Percentiles rank a stretch among this genome's conserved stretches.
Conservation (phyloP, 2,113 vertebrate genomes). For the Apistogramma diplotaenia region DNA sequence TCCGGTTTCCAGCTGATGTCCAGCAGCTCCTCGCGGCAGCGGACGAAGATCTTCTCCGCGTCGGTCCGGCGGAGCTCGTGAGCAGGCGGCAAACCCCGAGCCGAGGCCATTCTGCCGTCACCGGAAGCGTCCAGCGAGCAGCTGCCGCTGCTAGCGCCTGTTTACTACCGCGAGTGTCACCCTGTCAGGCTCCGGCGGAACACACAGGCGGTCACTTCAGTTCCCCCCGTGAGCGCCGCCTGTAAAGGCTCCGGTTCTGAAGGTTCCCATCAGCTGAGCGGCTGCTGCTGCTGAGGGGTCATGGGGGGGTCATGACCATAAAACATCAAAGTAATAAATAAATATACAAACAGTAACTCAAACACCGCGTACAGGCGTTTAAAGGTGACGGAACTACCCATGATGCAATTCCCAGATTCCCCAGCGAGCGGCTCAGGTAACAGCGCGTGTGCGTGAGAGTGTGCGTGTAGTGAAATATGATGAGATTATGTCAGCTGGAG, state of each 20-base stretch:
- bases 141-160: not conserved
- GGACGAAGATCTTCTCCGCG: not conserved
- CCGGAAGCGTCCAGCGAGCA: not conserved
- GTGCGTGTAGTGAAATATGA: too few relatives aligned
- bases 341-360: too few relatives aligned
- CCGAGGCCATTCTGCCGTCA: not conserved
- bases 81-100: not conserved
- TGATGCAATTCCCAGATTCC: not conserved
- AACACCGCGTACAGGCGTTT: too few relatives aligned
- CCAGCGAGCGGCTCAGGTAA: too few relatives aligned
- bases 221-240: rapidly evolving
- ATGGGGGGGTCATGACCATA: rapidly evolving
- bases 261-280: not conserved
- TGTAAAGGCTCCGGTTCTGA: rapidly evolving
- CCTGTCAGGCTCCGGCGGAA: not conserved
- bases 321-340: not conserved
- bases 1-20: not conserved
- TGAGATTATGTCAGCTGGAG: too few relatives aligned
- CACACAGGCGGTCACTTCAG: not conserved
- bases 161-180: not conserved
- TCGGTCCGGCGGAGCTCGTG: not conserved
- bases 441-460: too few relatives aligned
- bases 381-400: not conserved
- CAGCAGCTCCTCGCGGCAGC: not conserved
- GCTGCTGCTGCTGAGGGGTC: too few relatives aligned